Conservation (phyloP, 2,888 invertebrate species). For the Gisinianus flammeolus region DNA sequence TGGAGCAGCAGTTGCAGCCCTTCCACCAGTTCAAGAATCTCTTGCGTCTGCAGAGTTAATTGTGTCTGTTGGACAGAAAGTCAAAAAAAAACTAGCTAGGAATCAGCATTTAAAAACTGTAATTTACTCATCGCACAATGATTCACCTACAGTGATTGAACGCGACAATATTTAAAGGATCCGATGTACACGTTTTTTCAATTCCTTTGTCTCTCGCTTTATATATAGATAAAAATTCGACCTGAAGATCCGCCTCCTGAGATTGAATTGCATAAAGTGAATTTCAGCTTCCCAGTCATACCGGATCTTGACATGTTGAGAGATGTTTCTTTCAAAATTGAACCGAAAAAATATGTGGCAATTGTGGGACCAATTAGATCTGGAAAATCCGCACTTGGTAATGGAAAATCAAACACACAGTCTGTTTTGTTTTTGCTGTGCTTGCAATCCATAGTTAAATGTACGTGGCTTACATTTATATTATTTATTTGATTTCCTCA, state of each 20-base stretch:
- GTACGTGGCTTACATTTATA: too few species aligned
- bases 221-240: background rate
- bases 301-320: slow-evolving; percentile 19
- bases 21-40: too few species aligned
- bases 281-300: slow-evolving; percentile 2
- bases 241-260: background rate
- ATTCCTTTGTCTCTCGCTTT: background rate
- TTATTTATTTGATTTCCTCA: too few species aligned
- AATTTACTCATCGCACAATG: background rate
- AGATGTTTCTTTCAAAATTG: slow-evolving; percentile 39
- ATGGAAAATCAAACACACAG: too few species aligned
- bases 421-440: too few species aligned
- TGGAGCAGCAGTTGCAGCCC: too few species aligned
- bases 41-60: too few species aligned
- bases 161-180: background rate
- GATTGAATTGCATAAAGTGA: slow-evolving; percentile 1
- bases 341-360: slow-evolving; percentile 41
- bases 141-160: background rate
- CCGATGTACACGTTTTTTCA: background rate
- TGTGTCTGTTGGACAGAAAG: background rate
- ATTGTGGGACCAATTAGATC: slow-evolving; percentile 33
- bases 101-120: background rate
- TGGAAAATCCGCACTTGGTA: slow-evolving; percentile 3
- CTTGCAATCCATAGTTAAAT: too few species aligned
- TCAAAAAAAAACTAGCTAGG: background rate